Percentiles rank a stretch among this genome's conserved stretches.
These are phyloP conservation scores for Calameuta idolon DNA, from an alignment of 2,888 invertebrate species.

Conservation along the genomic window DNA sequence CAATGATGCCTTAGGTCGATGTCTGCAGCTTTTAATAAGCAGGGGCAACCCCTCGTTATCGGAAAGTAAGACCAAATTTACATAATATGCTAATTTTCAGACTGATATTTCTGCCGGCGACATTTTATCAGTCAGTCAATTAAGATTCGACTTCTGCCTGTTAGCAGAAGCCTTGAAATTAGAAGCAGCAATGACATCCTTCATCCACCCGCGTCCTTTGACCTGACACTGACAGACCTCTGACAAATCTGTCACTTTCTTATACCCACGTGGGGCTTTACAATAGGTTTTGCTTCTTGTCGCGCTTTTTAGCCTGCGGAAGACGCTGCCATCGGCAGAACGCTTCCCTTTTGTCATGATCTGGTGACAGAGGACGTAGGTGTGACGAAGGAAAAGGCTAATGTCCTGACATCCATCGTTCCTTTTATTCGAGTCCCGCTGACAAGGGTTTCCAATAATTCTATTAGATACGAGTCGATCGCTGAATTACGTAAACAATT, in stretches of 20 bases:
- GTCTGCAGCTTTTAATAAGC: background rate
- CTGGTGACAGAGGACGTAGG: background rate
- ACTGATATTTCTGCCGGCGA: background rate
- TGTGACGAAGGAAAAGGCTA: background rate
- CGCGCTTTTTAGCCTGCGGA: constrained; percentile 3
- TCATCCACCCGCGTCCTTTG: constrained; percentile 11
- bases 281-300: constrained; percentile 17
- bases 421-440: background rate
- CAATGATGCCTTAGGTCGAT: background rate
- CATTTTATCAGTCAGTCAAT: background rate
- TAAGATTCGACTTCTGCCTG: background rate
- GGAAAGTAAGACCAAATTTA: background rate
- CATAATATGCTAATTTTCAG: background rate
- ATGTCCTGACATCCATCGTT: background rate
- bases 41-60: background rate
- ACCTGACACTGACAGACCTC: constrained; percentile 17
- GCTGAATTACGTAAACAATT: background rate
- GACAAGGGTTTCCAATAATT: background rate
- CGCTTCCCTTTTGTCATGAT: background rate
- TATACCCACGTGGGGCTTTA: constrained; percentile 13
- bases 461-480: background rate
- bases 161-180: background rate
- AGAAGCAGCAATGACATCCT: background rate
- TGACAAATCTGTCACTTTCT: constrained; percentile 25
- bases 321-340: background rate